Evolutionary conservation across 2,797 vertebrate species (phyloP), one percentile per base, ranked within the genome.

Genomic region (Pangasius mekongensis): DNA sequence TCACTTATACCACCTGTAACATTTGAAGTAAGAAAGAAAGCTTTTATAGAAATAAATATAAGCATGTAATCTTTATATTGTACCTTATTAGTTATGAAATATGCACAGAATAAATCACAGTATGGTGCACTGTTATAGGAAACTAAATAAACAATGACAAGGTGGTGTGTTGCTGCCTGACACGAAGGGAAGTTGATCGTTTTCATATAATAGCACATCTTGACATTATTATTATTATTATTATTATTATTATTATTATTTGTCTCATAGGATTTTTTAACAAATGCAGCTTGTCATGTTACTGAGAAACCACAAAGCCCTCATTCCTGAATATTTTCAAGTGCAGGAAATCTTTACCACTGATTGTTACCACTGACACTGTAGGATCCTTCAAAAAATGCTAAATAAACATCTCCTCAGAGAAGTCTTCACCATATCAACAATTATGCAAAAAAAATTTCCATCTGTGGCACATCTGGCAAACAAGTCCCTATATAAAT

Each of bases 1-100:
- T 99, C 98, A 67, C 95, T 98, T 85, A 99, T 99, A 84, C 98
- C 98, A 0, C 92, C 97, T 0, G 97, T 98, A 80, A 97, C 93
- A 1, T 99, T 99, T 89, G 99, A 99, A 97, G 99, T 99, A 90
- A 88, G 90, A 86, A 83, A 87, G 14, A 47, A 58, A 83, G 10
- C n/a, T 84, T 60, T 62, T 60, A 60, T 81, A 24, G 10, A 5
- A 64, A 64, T 22, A 84, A 36, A 52, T 49, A 67, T 24, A 2
- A 3, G 16, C 18, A 67, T 66, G 14, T 10, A n/a, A 64, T 18
- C 14, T n/a, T 47, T 52, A 49, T 47, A 49, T n/a, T 83, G 43
- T 22, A 80, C 3, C 18, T 20, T 78, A 78, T 27, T 78, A 54
- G 73, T 43, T 76, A 78, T 80, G 36, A 58, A 36, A 80, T 58